These are phyloP conservation scores for Ichneumoninae sp. DNA, from an alignment of 2,888 invertebrate species.

Conservation along the genomic window DNA sequence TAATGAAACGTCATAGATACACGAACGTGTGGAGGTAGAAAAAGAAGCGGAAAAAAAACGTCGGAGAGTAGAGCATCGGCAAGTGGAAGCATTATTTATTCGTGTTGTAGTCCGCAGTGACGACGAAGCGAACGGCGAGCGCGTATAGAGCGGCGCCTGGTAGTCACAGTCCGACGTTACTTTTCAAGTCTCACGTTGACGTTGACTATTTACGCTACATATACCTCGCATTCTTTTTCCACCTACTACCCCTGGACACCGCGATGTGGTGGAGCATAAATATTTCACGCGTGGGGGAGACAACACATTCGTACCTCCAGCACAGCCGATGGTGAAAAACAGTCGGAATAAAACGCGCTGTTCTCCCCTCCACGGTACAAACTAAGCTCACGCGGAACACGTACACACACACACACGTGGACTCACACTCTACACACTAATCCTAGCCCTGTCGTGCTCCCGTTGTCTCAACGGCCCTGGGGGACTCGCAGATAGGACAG, in stretches of 20 bases:
- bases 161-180: constrained; percentile 31
- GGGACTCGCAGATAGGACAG: constrained; percentile 31
- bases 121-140: not conserved
- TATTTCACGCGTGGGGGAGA: constrained; percentile 39
- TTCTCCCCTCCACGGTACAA: not conserved
- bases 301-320: constrained; percentile 6
- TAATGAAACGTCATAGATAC: constrained; percentile 29
- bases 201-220: constrained; percentile 47
- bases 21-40: not conserved
- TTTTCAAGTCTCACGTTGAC: constrained; percentile 50
- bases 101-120: constrained; percentile 24
- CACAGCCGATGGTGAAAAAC: constrained; percentile 12
- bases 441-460: constrained; percentile 20
- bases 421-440: constrained; percentile 16
- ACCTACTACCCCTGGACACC: constrained; percentile 48
- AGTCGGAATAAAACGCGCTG: constrained; percentile 16
- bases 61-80: constrained; percentile 30
- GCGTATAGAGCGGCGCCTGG: constrained; percentile 12
- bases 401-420: not conserved
- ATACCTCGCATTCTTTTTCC: constrained; percentile 41
- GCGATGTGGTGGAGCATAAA: constrained; percentile 52
- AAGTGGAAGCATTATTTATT: constrained; percentile 43
- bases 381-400: not conserved
- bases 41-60: constrained; percentile 24
- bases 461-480: constrained; percentile 47